These are phyloP conservation scores for Dinomys branickii DNA, from an alignment of 2,113 vertebrate species.

Conservation along the genomic window DNA sequence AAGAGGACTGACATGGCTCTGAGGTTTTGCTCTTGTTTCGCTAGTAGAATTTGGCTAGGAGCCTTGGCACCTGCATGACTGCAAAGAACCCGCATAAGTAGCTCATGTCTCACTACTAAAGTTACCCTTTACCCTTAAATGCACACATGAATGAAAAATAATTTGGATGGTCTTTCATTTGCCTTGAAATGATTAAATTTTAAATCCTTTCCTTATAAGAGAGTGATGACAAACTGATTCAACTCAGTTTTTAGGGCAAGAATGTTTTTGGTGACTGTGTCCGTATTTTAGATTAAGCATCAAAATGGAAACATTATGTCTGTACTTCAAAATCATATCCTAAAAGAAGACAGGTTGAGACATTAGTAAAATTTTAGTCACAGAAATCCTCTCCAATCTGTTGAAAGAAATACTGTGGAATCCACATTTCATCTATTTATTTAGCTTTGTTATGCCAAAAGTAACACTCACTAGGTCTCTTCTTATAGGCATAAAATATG, in stretches of 20 bases:
- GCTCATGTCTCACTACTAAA: slow-evolving; percentile 59
- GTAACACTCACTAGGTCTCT: neutral
- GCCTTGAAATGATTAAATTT: slow-evolving; percentile 69
- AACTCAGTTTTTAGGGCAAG: slow-evolving; percentile 59
- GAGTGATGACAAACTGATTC: slow-evolving; percentile 58
- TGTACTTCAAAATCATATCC: slow-evolving; percentile 58
- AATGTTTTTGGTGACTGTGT: slow-evolving; percentile 37
- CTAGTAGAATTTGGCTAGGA: slow-evolving; percentile 35
- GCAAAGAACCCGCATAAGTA: neutral
- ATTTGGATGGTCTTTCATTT: slow-evolving; percentile 63
- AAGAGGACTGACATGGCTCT: neutral
- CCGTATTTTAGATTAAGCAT: slow-evolving; percentile 35
- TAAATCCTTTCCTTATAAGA: slow-evolving; percentile 63
- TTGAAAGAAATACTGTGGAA: slow-evolving; percentile 43
- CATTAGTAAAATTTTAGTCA: slow-evolving; percentile 42
- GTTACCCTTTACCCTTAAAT: slow-evolving; percentile 70
- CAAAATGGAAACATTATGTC: slow-evolving; percentile 34
- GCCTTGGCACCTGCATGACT: slow-evolving; percentile 61
- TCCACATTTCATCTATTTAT: neutral
- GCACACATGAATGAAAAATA: slow-evolving; percentile 53
- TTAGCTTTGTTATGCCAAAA: slow-evolving; percentile 31
- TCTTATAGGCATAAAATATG: neutral
- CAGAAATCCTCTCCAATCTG: slow-evolving; percentile 39
- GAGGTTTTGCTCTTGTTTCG: slow-evolving; percentile 21
- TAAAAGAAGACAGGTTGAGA: slow-evolving; percentile 46